Evolutionary conservation across 2,888 invertebrate species (phyloP).

Genomic region (Microctonus brassicae): DNA sequence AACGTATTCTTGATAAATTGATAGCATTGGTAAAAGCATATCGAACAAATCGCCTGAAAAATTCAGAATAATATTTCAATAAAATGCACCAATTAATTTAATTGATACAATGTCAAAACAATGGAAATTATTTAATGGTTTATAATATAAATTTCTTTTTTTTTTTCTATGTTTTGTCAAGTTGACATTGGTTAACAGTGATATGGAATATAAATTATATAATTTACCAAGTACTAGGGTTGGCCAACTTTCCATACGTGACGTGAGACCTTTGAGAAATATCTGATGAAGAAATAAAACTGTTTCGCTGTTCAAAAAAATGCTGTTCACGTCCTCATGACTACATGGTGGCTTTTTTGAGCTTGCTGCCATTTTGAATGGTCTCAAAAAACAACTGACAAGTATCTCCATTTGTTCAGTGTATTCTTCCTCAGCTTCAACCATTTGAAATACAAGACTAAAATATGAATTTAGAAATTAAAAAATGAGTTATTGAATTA

Average conservation of each 20-base stretch:
- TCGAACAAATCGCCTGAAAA: conserved; percentile 89
- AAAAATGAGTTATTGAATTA: too few relatives aligned
- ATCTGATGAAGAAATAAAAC: conserved; percentile 94
- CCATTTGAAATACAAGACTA: conserved; percentile 90
- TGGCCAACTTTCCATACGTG: conserved; percentile 94
- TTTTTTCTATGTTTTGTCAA: background rate
- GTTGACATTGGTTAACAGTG: too few relatives aligned
- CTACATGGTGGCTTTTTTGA: conserved; percentile 93
- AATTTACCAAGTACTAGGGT: conserved; percentile 87
- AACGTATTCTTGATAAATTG: conserved; percentile 95
- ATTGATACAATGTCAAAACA: too few relatives aligned
- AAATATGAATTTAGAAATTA: too few relatives aligned
- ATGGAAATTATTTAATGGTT: too few relatives aligned
- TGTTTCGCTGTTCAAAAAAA: conserved; percentile 93
- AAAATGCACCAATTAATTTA: too few relatives aligned
- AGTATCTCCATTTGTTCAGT: conserved; percentile 89
- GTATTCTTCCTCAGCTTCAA: conserved; percentile 94
- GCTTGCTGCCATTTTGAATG: conserved; percentile 94
- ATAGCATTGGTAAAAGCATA: conserved; percentile 94
- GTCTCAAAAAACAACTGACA: conserved; percentile 88
- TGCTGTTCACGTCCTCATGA: conserved; percentile 94
- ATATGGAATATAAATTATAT: conserved; percentile 1
- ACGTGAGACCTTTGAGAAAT: conserved; percentile 91
- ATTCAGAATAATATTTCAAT: too few relatives aligned
- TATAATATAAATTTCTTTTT: too few relatives aligned